Percentiles rank a stretch among this genome's conserved stretches.
phyloP scores from a whole-genome alignment of 2,113 vertebrate genomes.

The Neolamprologus ventralis region DNA sequence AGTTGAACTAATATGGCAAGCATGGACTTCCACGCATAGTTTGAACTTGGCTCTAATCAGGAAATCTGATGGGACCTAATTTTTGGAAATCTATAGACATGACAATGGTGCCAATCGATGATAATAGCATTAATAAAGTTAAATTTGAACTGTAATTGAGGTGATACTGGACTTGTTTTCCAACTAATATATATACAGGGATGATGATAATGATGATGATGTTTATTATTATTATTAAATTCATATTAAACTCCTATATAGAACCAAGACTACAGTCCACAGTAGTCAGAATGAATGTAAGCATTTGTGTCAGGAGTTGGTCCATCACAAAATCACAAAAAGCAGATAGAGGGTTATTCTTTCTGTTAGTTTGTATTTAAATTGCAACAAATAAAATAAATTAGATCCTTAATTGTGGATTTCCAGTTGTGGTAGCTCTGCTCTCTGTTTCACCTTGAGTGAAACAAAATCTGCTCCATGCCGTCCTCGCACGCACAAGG shows the following conservation, averaged over 20 bases:
- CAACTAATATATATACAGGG: background rate
- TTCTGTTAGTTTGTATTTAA: background rate
- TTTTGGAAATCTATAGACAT: accelerated
- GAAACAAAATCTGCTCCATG: background rate
- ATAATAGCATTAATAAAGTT: background rate
- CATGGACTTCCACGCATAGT: background rate
- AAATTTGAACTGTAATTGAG: background rate
- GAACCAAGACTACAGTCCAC: background rate
- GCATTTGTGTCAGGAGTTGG: background rate
- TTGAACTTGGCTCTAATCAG: background rate
- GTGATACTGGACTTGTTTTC: background rate
- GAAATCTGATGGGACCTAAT: background rate
- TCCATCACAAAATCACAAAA: background rate
- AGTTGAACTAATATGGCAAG: background rate
- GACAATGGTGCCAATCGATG: accelerated
- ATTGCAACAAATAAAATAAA: background rate
- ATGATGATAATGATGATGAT: background rate
- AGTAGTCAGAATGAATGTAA: background rate
- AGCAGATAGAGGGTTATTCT: background rate
- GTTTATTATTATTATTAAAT: background rate
- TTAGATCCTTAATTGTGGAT: background rate
- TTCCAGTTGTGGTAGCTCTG: background rate
- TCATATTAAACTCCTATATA: background rate
- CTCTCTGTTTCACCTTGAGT: background rate
- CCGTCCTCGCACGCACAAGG: accelerated